Evolutionary conservation across 2,888 invertebrate species (phyloP).

Genomic region (Perithous albicinctus): DNA sequence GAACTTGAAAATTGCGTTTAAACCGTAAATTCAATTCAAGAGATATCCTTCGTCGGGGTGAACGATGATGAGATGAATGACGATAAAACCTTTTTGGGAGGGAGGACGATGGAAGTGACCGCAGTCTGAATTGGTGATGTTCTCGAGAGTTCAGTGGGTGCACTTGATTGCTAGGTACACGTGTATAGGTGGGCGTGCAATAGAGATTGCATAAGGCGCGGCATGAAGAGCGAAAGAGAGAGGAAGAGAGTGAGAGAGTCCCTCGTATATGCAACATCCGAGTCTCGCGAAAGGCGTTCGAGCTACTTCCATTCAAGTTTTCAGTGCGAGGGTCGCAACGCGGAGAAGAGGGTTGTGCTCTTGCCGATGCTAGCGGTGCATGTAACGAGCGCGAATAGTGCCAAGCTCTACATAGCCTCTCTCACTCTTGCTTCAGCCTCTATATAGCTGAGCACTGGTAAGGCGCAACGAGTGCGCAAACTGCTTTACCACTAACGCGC

Average conservation of each 20-base stretch:
- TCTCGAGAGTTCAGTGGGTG: constrained; percentile 25
- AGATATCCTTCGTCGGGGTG: not conserved
- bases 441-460: not conserved
- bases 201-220: constrained; percentile 29
- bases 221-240: constrained; percentile 21
- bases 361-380: constrained; percentile 15
- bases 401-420: not conserved
- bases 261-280: constrained; percentile 28
- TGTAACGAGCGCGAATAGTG: not conserved
- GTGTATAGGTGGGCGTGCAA: constrained; percentile 9
- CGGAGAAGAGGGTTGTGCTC: constrained; percentile 7
- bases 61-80: not conserved
- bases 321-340: constrained; percentile 44
- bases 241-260: not conserved
- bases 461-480: constrained; percentile 59
- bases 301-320: constrained; percentile 58
- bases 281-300: constrained; percentile 54
- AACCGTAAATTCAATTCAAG: not conserved
- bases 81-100: constrained; percentile 11
- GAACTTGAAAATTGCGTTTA: not conserved
- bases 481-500: constrained; percentile 39
- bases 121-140: not conserved
- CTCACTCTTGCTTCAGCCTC: not conserved
- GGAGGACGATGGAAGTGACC: not conserved
- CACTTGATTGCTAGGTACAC: constrained; percentile 4